Base-by-base conservation (phyloP, 2,113 vertebrate species). In the Rhynchomys soricoides region DNA sequence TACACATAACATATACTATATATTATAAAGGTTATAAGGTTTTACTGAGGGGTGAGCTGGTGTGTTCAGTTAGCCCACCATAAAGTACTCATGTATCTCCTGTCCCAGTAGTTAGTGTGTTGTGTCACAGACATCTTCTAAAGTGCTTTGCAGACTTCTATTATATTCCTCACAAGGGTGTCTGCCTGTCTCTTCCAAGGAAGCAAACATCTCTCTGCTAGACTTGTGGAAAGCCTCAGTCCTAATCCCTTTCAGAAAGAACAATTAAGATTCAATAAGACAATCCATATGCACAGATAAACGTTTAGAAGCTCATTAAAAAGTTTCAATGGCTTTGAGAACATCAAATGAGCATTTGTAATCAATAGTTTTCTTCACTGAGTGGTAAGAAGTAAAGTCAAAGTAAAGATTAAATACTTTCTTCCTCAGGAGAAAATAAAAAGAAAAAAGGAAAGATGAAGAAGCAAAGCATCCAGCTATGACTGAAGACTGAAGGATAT, bases 261-360 rank as follows among this genome's bases (percentile, higher is more conserved):
- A 26, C 59, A 19, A 3, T 45, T 66, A 22, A 64, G 50, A 52
- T 89, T 55, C 16, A 37, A 6, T 62, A 77, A 92, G 22, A 75
- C n/a, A 73, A 74, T 79, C 52, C 55, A 11, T 85, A 45, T 71
- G n/a, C 82, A 48, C 31, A 4, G 50, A 59, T 91, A 7, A 86
- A 93, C 43, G 75, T 94, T 93, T 37, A 40, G 74, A 91, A 89
- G 59, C 73, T 83, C 87, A 48, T 93, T 93, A 91, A 82, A 93
- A 90, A 86, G 50, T 93, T 93, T 17, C 68, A 89, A 50, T 86
- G 21, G 9, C 52, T 96, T 77, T 17, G 50, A 59, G 55, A 83
- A 78, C 86, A 97, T 91, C 93, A 95, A 94, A 96, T 87, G 7
- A 17, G 34, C 81, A 57, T 79, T 79, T 71, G 37, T 1, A 81